Conservation (phyloP, 2,113 vertebrate species). For the Chloropsis hardwickii region DNA sequence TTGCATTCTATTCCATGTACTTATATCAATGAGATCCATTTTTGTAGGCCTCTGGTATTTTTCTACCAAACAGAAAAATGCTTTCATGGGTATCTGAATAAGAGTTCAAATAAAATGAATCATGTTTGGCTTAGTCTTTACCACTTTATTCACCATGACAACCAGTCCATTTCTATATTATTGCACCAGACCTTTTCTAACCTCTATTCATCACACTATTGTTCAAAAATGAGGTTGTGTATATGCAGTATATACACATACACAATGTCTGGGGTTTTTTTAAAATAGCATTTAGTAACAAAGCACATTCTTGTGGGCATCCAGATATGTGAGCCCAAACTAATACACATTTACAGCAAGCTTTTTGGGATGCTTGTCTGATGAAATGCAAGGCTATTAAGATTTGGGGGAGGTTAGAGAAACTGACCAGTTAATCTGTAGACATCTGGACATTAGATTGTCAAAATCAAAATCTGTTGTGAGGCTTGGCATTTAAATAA, state of each 20-base stretch:
- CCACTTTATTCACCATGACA: constrained; percentile 49
- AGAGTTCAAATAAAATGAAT: constrained; percentile 34
- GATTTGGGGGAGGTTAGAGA: background rate
- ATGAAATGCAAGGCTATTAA: background rate
- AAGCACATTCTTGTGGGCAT: background rate
- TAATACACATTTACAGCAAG: background rate
- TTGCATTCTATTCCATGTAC: background rate
- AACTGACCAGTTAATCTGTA: background rate
- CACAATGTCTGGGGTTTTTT: background rate
- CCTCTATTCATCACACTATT: background rate
- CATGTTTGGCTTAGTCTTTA: background rate
- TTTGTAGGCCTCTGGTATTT: background rate
- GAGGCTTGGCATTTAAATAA: background rate
- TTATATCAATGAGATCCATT: background rate
- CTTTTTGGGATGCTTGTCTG: background rate
- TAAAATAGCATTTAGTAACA: background rate
- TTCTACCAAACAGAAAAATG: constrained; percentile 6
- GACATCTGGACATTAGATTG: background rate
- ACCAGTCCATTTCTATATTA: constrained; percentile 20
- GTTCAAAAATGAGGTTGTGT: background rate
- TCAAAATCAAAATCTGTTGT: background rate
- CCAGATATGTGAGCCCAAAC: background rate
- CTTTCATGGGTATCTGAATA: background rate
- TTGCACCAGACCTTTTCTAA: constrained; percentile 7
- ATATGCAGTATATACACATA: background rate